Evolutionary conservation across 2,888 invertebrate species (phyloP).

Genomic region (Cephus rjabovi): DNA sequence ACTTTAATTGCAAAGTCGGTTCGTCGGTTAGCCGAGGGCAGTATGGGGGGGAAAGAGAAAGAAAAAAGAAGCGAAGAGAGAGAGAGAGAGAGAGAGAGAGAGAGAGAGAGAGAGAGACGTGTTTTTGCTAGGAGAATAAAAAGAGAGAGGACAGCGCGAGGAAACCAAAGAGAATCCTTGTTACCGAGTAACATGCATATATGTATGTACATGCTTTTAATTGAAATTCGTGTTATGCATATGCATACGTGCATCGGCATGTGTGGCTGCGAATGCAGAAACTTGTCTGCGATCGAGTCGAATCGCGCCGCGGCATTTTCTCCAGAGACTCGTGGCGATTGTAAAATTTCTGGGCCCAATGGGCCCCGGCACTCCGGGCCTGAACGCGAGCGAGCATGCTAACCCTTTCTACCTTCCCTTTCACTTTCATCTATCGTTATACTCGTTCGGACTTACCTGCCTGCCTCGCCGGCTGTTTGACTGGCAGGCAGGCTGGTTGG

Average conservation of each 20-base stretch:
- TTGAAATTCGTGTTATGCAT: neutral
- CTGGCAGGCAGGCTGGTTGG: neutral
- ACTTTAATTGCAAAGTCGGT: slow-evolving; percentile 20
- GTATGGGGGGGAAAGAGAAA: slow-evolving; percentile 7
- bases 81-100: neutral
- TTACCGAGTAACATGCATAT: neutral
- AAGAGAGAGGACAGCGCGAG: neutral
- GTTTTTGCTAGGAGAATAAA: neutral
- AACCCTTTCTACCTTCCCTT: slow-evolving; percentile 66
- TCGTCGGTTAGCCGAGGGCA: slow-evolving; percentile 13
- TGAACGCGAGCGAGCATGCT: slow-evolving; percentile 34
- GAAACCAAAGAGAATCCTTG: neutral
- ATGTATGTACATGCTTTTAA: neutral
- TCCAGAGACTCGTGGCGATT: slow-evolving; percentile 45
- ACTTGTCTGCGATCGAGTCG: neutral
- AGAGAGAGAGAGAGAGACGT: neutral
- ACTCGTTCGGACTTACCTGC: slow-evolving; percentile 6
- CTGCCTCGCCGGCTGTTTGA: slow-evolving; percentile 35
- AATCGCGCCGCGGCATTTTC: slow-evolving; percentile 31
- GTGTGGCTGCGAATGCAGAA: neutral
- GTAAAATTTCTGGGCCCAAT: slow-evolving; percentile 45
- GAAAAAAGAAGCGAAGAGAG: neutral
- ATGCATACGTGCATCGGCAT: neutral
- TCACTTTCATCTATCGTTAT: slow-evolving; percentile 63
- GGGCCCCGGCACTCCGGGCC: slow-evolving; percentile 10